phyloP scores from a whole-genome alignment of 2,113 vertebrate species.

The Corvus moneduloides region DNA sequence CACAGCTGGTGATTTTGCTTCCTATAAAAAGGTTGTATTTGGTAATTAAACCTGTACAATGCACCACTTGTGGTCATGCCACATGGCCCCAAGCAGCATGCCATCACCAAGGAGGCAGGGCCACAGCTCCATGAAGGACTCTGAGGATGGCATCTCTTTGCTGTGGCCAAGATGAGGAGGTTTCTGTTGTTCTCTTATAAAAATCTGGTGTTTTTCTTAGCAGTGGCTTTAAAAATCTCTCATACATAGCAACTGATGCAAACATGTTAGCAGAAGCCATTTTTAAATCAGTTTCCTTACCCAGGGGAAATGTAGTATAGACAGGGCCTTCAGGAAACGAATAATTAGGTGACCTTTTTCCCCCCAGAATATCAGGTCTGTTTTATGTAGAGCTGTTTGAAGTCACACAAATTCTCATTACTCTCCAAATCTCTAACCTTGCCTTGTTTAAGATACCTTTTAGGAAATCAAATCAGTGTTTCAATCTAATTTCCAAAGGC shows the following conservation, averaged over 20 bases:
- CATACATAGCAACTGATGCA: not conserved
- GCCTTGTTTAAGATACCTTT: slow-evolving; percentile 66
- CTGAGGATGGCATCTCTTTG: not conserved
- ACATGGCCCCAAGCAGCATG: not conserved
- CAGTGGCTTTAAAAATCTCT: slow-evolving; percentile 12
- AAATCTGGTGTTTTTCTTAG: not conserved
- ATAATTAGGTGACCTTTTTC: slow-evolving; percentile 72
- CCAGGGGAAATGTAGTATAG: slow-evolving; percentile 61
- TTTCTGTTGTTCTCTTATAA: not conserved
- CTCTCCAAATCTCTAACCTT: slow-evolving; percentile 71
- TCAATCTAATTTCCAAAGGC: slow-evolving; percentile 73
- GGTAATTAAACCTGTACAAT: not conserved
- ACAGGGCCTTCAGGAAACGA: slow-evolving; percentile 65
- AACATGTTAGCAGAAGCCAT: slow-evolving; percentile 23
- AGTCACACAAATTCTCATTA: slow-evolving; percentile 65
- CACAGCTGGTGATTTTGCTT: not conserved
- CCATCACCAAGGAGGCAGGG: not conserved
- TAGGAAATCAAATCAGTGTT: slow-evolving; percentile 71
- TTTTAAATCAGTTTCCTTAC: slow-evolving; percentile 66
- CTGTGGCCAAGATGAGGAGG: not conserved
- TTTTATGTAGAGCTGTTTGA: slow-evolving; percentile 65
- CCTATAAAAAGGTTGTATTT: not conserved
- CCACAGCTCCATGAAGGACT: accelerated
- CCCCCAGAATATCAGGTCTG: slow-evolving; percentile 59
- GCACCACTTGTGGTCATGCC: not conserved